Conservation (phyloP, 2,888 invertebrate species). For the Margaritifera margaritifera region DNA sequence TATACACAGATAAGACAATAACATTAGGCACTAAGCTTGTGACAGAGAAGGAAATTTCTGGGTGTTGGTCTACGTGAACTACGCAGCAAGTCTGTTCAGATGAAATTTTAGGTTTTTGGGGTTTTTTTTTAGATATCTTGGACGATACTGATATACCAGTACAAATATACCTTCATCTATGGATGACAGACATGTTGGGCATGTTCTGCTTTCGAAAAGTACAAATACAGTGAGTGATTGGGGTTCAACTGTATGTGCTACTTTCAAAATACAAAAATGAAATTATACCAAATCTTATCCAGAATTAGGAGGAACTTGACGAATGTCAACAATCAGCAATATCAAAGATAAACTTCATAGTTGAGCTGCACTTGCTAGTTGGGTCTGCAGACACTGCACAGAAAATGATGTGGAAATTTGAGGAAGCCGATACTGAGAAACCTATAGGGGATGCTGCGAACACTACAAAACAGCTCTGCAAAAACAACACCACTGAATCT, state of each 20-base stretch:
- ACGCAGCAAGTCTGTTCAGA: constrained; percentile 13
- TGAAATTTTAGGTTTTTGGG: constrained; percentile 15
- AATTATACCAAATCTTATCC: constrained; percentile 6
- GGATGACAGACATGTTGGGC: neutral
- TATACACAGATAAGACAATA: constrained; percentile 27
- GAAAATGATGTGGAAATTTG: constrained; percentile 3
- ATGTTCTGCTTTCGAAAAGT: neutral
- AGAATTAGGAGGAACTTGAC: constrained; percentile 8
- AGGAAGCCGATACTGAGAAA: neutral
- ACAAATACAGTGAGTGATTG: constrained; percentile 12
- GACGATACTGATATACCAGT: constrained; percentile 11
- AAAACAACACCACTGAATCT: constrained; percentile 1
- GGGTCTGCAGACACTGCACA: constrained; percentile 8
- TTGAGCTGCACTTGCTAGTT: constrained; percentile 4
- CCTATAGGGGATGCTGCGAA: neutral
- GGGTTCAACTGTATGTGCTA: constrained; percentile 5
- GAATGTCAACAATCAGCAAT: constrained; percentile 1
- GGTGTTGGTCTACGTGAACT: constrained; percentile 19
- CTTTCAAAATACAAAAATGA: neutral
- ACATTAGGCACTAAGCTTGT: constrained; percentile 1
- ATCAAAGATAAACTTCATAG: constrained; percentile 7
- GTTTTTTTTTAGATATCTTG: constrained; percentile 13
- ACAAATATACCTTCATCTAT: neutral
- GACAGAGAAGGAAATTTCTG: constrained; percentile 13
- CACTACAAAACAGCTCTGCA: neutral